Evolutionary conservation across 2,113 vertebrate species (phyloP).

Genomic region (Oncorhynchus masou): DNA sequence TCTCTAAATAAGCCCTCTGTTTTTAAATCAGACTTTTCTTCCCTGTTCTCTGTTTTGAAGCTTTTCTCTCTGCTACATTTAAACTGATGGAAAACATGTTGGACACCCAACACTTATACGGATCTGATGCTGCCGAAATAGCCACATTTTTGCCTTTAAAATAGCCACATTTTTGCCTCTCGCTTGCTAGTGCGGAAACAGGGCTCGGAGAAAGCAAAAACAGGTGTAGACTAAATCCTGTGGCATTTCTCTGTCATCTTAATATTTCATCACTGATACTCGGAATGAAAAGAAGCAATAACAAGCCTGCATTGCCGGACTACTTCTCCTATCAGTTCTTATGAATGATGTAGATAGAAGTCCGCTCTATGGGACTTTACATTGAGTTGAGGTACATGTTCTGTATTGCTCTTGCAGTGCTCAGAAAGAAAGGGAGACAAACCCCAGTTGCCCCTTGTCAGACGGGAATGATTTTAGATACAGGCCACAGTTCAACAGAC

Average conservation of each 20-base stretch:
- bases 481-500: conserved; percentile 13
- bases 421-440: conserved; percentile 10
- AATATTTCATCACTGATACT: not conserved
- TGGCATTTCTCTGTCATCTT: too few species aligned
- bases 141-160: not conserved
- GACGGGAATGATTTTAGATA: conserved; percentile 31
- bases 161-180: conserved; percentile 11
- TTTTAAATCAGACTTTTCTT: conserved; percentile 39
- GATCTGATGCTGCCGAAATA: conserved; percentile 20
- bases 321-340: too few species aligned
- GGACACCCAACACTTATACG: conserved; percentile 26
- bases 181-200: conserved; percentile 9
- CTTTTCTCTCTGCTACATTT: conserved; percentile 12
- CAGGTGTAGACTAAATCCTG: conserved; percentile 28
- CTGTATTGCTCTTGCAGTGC: not conserved
- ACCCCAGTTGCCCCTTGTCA: conserved; percentile 21
- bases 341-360: not conserved
- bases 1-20: conserved; percentile 37
- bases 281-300: not conserved
- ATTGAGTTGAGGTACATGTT: conserved; percentile 1
- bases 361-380: not conserved
- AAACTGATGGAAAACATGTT: conserved; percentile 46
- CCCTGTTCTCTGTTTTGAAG: conserved; percentile 16
- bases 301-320: too few species aligned
- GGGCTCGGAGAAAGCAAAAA: conserved; percentile 19